Conservation (phyloP, 2,888 invertebrate species). For the Brachynemurus nebulosus region DNA sequence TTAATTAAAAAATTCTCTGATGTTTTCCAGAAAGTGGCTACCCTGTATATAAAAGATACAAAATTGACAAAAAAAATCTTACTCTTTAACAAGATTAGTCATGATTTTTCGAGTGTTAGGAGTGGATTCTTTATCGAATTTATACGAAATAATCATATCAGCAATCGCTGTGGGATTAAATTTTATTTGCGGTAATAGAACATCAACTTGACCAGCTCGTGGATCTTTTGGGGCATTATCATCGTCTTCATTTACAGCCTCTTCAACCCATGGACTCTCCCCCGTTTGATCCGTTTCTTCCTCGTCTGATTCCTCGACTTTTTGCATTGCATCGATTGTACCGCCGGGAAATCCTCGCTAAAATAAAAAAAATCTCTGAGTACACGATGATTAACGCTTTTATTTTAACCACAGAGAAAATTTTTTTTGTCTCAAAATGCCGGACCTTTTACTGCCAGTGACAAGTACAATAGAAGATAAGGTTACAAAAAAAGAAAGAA, state of each 20-base stretch:
- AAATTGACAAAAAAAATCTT: constrained; percentile 27
- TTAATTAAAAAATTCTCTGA: too few species aligned
- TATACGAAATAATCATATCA: constrained; percentile 35
- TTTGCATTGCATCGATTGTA: constrained; percentile 50
- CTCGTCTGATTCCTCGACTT: constrained; percentile 33
- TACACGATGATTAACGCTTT: background rate
- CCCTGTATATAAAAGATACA: too few species aligned
- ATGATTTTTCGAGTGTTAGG: constrained; percentile 42
- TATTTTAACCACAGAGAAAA: background rate
- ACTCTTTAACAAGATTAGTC: constrained; percentile 36
- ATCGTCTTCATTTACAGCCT: constrained; percentile 18
- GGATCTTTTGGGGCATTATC: constrained; percentile 44
- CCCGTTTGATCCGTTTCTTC: constrained; percentile 24
- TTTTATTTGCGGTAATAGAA: constrained; percentile 51
- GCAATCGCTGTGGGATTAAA: constrained; percentile 46
- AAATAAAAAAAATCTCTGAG: constrained; percentile 12
- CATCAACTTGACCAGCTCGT: constrained; percentile 66
- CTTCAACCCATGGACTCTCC: constrained; percentile 20
- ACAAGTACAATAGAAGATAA: too few species aligned
- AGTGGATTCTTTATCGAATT: constrained; percentile 36
- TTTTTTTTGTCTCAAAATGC: too few species aligned
- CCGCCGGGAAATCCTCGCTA: constrained; percentile 60
- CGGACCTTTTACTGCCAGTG: too few species aligned
- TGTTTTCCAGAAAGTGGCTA: too few species aligned
- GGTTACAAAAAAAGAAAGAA: too few species aligned